Percentiles rank a stretch among this genome's conserved stretches.
These are phyloP conservation scores for Amphiura filiformis DNA, from an alignment of 35 echinoderm and acorn worm genomes.

Conservation along the genomic window DNA sequence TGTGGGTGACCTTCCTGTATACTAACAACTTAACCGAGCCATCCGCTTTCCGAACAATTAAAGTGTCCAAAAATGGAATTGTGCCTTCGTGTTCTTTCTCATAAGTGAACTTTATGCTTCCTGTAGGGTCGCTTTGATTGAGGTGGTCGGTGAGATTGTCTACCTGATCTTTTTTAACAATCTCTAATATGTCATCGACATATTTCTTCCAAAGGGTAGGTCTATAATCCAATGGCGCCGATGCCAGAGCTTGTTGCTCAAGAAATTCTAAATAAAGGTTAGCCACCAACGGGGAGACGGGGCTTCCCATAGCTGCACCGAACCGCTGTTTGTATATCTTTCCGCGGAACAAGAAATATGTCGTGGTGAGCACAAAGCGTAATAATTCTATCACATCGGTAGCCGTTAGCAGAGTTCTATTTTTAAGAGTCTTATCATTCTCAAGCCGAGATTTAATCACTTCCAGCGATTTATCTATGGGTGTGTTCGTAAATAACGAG, in stretches of 20 bases:
- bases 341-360: background rate
- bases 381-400: background rate
- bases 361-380: background rate
- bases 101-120: too few species aligned
- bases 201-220: constrained; percentile 12
- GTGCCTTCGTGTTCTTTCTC: too few species aligned
- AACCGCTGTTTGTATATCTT: constrained; percentile 15
- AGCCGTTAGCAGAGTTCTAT: background rate
- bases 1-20: too few species aligned
- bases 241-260: constrained; percentile 18
- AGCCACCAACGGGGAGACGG: constrained; percentile 20
- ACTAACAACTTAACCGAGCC: too few species aligned
- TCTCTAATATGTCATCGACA: background rate
- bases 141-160: too few species aligned
- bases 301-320: constrained; percentile 23
- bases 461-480: background rate
- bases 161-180: background rate
- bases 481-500: constrained; percentile 1
- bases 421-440: background rate
- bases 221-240: background rate
- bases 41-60: too few species aligned
- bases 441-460: constrained; percentile 4
- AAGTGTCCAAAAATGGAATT: too few species aligned
- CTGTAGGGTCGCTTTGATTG: too few species aligned
- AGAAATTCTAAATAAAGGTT: constrained; percentile 13